Evolutionary conservation across 2,797 vertebrate species (phyloP), one percentile per base, ranked within the genome.

Genomic region (Neostethus bicornis): DNA sequence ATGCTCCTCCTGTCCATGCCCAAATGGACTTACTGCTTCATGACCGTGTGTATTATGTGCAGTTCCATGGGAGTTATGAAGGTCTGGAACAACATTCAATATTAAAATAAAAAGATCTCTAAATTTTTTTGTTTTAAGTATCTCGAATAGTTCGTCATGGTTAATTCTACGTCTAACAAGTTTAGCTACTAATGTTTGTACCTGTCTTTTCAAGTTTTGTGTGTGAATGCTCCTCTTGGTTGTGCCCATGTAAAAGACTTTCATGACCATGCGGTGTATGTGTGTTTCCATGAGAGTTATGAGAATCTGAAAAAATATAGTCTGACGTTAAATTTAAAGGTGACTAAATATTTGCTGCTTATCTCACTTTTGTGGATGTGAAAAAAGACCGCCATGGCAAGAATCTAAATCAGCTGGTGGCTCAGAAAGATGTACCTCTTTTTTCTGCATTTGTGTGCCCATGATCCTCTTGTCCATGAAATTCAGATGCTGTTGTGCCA

Each of bases 1-100:
- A 26, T 68, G 50, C 38, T 53, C 35, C 21, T 46, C 63, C 9
- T 60, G 39, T 31, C 20, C 26, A 1, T 70, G 52, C 19, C 3
- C 52, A 35, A 54, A 25, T 56, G 39, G 53, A 5, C 24, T 2
- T 31, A 42, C 28, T 39, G 25, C 39, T 38, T 14, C 24, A 9
- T 43, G 24, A 17, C 38, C 38, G 9, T 58, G 59, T 0, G 7
- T n/a, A 11, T 62, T 42, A 17, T 57, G 52, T 16, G 3, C 7
- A 19, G 57, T 16, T 21, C 32, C 37, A 12, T 45, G 57, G 45
- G 32, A 17, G 13, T 17, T 21, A 11, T 41, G 32, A 24, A 39
- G 14, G 11, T 16, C 65, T 68, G 47, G 50, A 39, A 49, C 10
- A 7, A 55, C 13, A 13, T 17, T 23, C 28, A 14, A 2, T 1